Percentiles rank a stretch among this genome's conserved stretches.
Evolutionary conservation across 2,113 vertebrate species (phyloP).

Genomic region (Bubalus kerabau): DNA sequence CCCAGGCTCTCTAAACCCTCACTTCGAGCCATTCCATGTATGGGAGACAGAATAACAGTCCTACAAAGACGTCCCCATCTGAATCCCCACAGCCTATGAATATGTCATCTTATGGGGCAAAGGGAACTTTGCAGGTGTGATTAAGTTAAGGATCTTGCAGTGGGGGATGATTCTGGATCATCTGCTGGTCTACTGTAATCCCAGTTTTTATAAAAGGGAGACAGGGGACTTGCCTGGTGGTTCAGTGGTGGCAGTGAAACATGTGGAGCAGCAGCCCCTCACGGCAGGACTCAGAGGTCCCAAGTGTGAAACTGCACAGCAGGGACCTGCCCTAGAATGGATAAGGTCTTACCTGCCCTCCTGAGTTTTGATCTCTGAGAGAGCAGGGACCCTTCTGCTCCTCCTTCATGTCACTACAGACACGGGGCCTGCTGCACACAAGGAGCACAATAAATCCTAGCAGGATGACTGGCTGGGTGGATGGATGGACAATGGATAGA

Average conservation of each 20-base stretch:
- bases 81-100: not conserved
- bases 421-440: not conserved
- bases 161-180: not conserved
- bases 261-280: not conserved
- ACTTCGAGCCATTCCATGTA: not conserved
- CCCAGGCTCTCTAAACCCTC: not conserved
- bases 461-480: not conserved
- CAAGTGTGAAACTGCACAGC: not conserved
- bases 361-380: not conserved
- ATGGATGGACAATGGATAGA: not conserved
- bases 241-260: not conserved
- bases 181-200: not conserved
- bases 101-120: not conserved
- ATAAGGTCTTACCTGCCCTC: not conserved
- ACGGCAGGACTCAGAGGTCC: not conserved
- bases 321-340: not conserved
- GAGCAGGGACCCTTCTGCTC: not conserved
- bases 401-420: not conserved
- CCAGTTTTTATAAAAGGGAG: not conserved
- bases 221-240: not conserved
- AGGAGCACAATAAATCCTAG: not conserved
- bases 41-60: not conserved
- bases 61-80: not conserved
- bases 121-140: not conserved
- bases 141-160: not conserved